Conservation (phyloP, 2,888 invertebrate species). For the Alviniconcha strummeri region DNA sequence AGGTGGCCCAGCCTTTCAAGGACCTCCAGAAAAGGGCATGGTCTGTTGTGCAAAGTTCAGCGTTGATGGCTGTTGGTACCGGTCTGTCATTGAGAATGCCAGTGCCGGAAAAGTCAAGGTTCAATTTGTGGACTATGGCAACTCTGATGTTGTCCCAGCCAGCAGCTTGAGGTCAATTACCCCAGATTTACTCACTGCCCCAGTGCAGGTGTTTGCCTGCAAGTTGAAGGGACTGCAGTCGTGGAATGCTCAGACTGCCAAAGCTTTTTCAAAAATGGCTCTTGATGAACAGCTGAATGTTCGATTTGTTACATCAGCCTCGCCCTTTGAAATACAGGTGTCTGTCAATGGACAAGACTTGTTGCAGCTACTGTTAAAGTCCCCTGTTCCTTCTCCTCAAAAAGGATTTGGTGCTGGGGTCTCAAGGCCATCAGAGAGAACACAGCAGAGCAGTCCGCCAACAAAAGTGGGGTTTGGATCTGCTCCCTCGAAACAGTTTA, state of each 20-base stretch:
- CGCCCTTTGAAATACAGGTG: constrained; percentile 22
- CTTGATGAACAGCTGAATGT: constrained; percentile 38
- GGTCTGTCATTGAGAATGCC: constrained; percentile 50
- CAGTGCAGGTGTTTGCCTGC: constrained; percentile 41
- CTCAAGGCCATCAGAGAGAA: too few relatives aligned
- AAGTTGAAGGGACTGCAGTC: constrained; percentile 32
- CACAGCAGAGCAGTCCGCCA: neutral
- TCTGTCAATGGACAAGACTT: constrained; percentile 30
- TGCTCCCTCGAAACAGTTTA: neutral
- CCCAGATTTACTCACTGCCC: constrained; percentile 37
- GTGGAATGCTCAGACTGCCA: constrained; percentile 27
- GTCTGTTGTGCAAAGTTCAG: constrained; percentile 57
- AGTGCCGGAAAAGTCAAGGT: constrained; percentile 42
- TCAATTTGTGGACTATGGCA: constrained; percentile 67
- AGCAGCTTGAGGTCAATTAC: constrained; percentile 39
- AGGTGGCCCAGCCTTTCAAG: neutral
- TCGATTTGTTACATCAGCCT: constrained; percentile 14
- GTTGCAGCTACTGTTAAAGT: constrained; percentile 14
- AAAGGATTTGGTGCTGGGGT: neutral
- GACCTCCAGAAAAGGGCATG: constrained; percentile 38
- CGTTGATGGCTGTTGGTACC: constrained; percentile 62
- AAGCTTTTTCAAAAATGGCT: constrained; percentile 33
- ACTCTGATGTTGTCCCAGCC: constrained; percentile 48
- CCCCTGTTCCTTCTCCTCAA: constrained; percentile 14
- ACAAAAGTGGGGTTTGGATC: neutral